Percentiles rank a stretch among this genome's conserved stretches.
These are phyloP conservation scores for Aleiodes testaceus DNA, from an alignment of 2,888 invertebrate species.

Conservation along the genomic window DNA sequence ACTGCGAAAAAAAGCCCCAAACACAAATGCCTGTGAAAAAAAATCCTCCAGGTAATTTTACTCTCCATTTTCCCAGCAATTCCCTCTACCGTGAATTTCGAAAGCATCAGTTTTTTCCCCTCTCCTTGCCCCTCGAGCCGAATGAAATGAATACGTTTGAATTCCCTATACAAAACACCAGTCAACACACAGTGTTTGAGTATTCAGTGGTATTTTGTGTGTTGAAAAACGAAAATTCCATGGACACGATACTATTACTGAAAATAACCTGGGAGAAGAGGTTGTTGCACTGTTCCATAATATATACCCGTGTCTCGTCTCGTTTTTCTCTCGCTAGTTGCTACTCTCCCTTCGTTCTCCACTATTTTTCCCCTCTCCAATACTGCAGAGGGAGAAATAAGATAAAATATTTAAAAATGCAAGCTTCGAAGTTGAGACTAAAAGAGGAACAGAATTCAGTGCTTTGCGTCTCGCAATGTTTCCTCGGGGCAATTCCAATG, in stretches of 20 bases:
- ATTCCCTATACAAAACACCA: conserved; percentile 3
- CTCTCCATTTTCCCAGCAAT: not conserved
- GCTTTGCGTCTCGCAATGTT: conserved; percentile 32
- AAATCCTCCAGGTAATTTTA: conserved; percentile 13
- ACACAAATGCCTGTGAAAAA: not conserved
- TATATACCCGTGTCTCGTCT: conserved; percentile 46
- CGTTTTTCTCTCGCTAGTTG: conserved; percentile 4
- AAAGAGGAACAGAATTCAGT: conserved; percentile 17
- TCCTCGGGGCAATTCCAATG: conserved; percentile 34
- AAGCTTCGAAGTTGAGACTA: not conserved
- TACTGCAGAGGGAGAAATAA: not conserved
- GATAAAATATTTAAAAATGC: too few relatives aligned
- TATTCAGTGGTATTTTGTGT: conserved; percentile 39
- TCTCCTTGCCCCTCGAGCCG: not conserved
- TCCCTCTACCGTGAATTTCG: too few relatives aligned
- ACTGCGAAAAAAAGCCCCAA: too few relatives aligned
- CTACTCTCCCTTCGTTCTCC: not conserved
- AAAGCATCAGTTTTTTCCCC: not conserved
- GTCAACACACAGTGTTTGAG: not conserved
- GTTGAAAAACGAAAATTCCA: conserved; percentile 59
- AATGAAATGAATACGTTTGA: conserved; percentile 2
- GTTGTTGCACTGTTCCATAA: conserved; percentile 67
- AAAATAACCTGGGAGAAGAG: conserved; percentile 66
- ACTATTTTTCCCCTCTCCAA: not conserved
- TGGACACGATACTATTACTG: conserved; percentile 62